Conservation (phyloP, 1,140 invertebrate genomes). For the Melitaea cinxia region DNA sequence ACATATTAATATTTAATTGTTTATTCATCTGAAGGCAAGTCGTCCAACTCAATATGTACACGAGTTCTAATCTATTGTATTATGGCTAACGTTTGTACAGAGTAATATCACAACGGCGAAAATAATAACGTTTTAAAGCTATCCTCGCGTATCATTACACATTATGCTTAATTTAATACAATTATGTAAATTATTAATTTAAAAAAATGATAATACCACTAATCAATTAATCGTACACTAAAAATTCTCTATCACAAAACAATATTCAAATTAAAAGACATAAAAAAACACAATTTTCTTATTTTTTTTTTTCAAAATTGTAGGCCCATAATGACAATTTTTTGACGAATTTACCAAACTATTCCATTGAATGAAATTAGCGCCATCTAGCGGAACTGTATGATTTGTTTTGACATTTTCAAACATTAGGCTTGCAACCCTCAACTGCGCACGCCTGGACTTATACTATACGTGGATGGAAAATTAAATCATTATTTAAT, state of each 20-base stretch:
- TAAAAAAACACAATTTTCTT: too few species aligned
- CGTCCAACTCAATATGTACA: conserved; percentile 55
- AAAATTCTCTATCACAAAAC: too few species aligned
- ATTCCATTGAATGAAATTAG: background rate
- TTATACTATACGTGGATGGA: too few species aligned
- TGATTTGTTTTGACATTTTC: background rate
- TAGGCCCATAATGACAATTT: background rate
- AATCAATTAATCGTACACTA: too few species aligned
- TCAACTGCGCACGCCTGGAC: background rate
- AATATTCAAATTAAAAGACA: background rate
- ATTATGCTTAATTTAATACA: conserved; percentile 20
- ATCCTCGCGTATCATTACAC: conserved; percentile 38
- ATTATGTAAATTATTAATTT: background rate
- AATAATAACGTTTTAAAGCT: conserved; percentile 67
- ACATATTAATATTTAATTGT: conserved; percentile 59
- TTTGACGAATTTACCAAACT: background rate
- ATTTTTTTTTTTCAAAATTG: background rate
- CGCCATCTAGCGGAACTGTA: background rate
- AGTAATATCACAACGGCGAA: conserved; percentile 71
- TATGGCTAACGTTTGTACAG: conserved; percentile 71
- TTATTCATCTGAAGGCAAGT: conserved; percentile 67
- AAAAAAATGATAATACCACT: too few species aligned
- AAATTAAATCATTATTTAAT: too few species aligned
- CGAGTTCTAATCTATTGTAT: conserved; percentile 33
- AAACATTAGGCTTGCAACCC: background rate